These are phyloP conservation scores for Geococcyx californianus DNA, from an alignment of 2,113 vertebrate species.

Conservation along the genomic window DNA sequence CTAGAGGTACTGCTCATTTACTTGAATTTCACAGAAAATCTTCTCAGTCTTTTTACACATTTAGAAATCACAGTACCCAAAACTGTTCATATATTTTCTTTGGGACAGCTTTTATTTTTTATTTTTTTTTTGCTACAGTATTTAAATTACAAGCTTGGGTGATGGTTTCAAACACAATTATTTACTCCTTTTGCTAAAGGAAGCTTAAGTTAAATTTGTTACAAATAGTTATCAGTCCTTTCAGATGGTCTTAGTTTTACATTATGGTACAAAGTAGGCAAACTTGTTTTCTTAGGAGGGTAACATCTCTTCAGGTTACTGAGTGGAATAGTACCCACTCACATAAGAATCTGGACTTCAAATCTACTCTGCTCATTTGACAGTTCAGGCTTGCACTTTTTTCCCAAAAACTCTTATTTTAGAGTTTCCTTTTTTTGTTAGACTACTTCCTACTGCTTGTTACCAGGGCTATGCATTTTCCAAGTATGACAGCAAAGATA, in stretches of 20 bases:
- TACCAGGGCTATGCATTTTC: not conserved
- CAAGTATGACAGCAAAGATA: not conserved
- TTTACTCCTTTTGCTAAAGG: constrained; percentile 53
- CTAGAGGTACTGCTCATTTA: not conserved
- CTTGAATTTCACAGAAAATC: not conserved
- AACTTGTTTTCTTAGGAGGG: not conserved
- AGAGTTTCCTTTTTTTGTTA: not conserved
- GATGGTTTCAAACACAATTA: constrained; percentile 66
- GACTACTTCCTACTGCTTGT: not conserved
- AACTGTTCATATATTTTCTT: constrained; percentile 47
- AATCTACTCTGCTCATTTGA: not conserved
- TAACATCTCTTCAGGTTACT: constrained; percentile 19
- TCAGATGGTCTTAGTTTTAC: constrained; percentile 40
- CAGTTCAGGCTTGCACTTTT: constrained; percentile 23
- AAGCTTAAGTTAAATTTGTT: constrained; percentile 51
- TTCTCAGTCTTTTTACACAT: not conserved
- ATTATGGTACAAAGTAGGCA: constrained; percentile 43
- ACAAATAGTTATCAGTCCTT: constrained; percentile 59
- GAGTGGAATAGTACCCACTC: constrained; percentile 1
- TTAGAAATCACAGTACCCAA: constrained; percentile 42
- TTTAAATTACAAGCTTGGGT: constrained; percentile 73
- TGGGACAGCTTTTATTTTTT: constrained; percentile 62
- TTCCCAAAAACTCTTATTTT: not conserved
- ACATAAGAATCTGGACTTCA: constrained; percentile 42
- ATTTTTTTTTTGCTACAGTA: constrained; percentile 51